Conservation (phyloP, 2,797 vertebrate genomes). For the Danio kyathit region DNA sequence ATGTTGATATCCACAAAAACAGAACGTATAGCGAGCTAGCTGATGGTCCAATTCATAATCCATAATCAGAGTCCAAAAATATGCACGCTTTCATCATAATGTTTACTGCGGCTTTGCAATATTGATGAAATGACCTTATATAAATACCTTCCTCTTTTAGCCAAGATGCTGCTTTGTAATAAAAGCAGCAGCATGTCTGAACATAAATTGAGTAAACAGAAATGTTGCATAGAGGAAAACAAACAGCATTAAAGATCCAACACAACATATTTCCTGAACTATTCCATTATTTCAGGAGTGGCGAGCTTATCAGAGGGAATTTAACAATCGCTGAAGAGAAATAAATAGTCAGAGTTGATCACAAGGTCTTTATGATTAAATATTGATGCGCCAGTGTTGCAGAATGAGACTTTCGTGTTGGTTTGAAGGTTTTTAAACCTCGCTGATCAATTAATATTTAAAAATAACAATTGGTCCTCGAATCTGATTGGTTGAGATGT, state of each 20-base stretch:
- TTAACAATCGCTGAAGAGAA: slow-evolving; percentile 48
- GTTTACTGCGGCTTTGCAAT: slow-evolving; percentile 8
- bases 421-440: slow-evolving; percentile 51
- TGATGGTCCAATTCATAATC: slow-evolving; percentile 15
- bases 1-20: slow-evolving; percentile 25
- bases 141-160: slow-evolving; percentile 9
- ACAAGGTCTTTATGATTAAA: slow-evolving; percentile 58
- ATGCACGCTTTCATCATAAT: neutral
- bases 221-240: slow-evolving; percentile 34
- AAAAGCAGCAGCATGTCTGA: neutral
- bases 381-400: slow-evolving; percentile 50
- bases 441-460: slow-evolving; percentile 38
- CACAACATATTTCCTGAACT: slow-evolving; percentile 46
- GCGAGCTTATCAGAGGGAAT: slow-evolving; percentile 51
- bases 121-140: slow-evolving; percentile 7
- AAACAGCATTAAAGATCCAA: slow-evolving; percentile 32
- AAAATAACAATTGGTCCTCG: slow-evolving; percentile 9
- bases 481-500: neutral
- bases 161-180: slow-evolving; percentile 23
- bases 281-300: slow-evolving; percentile 46
- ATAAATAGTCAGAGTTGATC: slow-evolving; percentile 49
- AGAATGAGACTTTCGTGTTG: slow-evolving; percentile 40
- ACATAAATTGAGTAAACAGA: slow-evolving; percentile 31
- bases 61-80: neutral
- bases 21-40: neutral